Percentiles rank a stretch among this genome's conserved stretches.
Evolutionary conservation across 2,888 invertebrate genomes (phyloP).

Genomic region (Eristalinus aeneus): DNA sequence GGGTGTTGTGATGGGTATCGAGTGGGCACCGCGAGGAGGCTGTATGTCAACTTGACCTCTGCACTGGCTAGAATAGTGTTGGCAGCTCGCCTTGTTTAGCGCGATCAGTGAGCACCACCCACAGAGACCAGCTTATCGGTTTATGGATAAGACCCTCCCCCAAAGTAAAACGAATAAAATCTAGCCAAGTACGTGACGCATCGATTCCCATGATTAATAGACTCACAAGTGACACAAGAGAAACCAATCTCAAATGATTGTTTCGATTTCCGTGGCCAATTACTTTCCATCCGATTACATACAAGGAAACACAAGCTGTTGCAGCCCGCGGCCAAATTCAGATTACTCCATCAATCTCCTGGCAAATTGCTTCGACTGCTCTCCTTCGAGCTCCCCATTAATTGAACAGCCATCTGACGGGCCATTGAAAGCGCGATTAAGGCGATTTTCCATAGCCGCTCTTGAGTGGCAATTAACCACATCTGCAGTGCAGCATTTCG

Average conservation of each 20-base stretch:
- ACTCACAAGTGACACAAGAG: background rate
- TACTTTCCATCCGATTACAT: conserved; percentile 39
- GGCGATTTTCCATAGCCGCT: background rate
- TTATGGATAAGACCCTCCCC: no score
- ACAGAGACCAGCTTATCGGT: no score
- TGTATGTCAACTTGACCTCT: no score
- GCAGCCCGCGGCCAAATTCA: conserved; percentile 8
- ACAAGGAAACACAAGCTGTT: conserved; percentile 28
- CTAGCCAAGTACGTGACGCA: no score
- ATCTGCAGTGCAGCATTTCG: background rate
- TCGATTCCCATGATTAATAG: background rate
- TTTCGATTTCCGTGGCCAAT: conserved; percentile 5
- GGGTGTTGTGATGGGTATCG: no score
- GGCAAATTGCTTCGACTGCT: conserved; percentile 11
- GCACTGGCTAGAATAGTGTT: no score
- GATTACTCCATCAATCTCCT: conserved; percentile 29
- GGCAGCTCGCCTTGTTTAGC: no score
- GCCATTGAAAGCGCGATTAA: conserved; percentile 13
- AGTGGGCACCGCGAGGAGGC: no score
- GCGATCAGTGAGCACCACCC: no score
- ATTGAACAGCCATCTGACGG: conserved; percentile 9
- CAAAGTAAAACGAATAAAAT: no score
- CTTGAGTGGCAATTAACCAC: background rate
- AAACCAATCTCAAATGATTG: background rate
- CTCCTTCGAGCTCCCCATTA: conserved; percentile 31